Percentiles rank a stretch among this genome's conserved stretches.
phyloP scores from a whole-genome alignment of 2,888 invertebrate genomes.

The Melieria omissa region DNA sequence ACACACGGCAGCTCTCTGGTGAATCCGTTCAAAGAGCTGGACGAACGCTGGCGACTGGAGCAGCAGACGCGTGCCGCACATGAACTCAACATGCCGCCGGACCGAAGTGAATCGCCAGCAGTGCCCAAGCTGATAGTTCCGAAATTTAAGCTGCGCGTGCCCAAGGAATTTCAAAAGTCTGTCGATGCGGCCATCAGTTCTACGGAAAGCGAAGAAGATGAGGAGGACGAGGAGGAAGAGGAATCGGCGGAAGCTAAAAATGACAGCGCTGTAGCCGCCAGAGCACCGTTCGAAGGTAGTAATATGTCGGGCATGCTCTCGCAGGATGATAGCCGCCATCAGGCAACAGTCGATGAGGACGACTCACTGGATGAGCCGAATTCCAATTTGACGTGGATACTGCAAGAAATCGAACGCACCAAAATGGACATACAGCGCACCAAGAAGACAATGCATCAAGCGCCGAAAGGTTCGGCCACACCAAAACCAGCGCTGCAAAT shows the following conservation, averaged over 20 bases:
- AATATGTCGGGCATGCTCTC: conserved; percentile 45
- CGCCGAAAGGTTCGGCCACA: conserved; percentile 6
- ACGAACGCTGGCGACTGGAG: conserved; percentile 45
- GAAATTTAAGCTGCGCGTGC: conserved; percentile 76
- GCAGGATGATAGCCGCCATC: conserved; percentile 9
- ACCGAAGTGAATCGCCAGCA: background rate
- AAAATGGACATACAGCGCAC: conserved; percentile 60
- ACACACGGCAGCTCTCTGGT: conserved; percentile 36
- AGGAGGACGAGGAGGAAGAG: conserved; percentile 29
- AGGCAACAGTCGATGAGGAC: conserved; percentile 42
- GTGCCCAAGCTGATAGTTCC: conserved; percentile 68
- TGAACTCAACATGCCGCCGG: background rate
- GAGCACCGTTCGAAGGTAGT: conserved; percentile 36
- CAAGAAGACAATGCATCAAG: conserved; percentile 50
- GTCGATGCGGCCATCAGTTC: conserved; percentile 65
- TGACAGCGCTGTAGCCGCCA: conserved; percentile 30
- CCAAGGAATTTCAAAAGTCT: conserved; percentile 70
- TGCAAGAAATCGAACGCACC: conserved; percentile 62
- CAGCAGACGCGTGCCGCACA: conserved; percentile 23
- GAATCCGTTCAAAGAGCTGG: conserved; percentile 46
- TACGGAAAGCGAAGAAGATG: conserved; percentile 56
- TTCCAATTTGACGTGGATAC: conserved; percentile 53
- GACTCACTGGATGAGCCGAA: conserved; percentile 51
- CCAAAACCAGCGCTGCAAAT: background rate
- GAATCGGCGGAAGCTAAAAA: background rate